Evolutionary conservation across 2,888 invertebrate genomes (phyloP).

Genomic region (Eucera pruinosa): DNA sequence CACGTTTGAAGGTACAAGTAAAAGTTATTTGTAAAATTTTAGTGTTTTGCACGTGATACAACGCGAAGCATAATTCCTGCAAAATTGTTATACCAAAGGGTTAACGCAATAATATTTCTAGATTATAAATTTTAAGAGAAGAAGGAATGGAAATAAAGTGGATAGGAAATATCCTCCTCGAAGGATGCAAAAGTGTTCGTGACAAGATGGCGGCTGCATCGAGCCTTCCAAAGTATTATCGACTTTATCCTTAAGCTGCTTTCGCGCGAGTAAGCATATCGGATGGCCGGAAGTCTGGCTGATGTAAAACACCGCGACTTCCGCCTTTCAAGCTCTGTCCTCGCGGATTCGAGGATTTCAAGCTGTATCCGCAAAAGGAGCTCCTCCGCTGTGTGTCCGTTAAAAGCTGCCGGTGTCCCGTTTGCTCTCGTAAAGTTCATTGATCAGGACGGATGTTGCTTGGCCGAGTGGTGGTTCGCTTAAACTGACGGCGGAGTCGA

Average conservation of each 20-base stretch:
- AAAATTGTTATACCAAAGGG: too few species aligned
- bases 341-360: conserved; percentile 21
- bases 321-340: not conserved
- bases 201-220: conserved; percentile 22
- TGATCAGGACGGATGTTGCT: conserved; percentile 39
- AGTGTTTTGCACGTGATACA: too few species aligned
- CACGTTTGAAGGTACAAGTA: too few species aligned
- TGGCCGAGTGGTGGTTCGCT: not conserved
- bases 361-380: conserved; percentile 11
- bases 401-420: conserved; percentile 12
- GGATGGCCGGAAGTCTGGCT: conserved; percentile 34
- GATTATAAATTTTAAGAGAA: not conserved
- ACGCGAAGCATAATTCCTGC: too few species aligned
- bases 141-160: conserved; percentile 12
- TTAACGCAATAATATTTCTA: too few species aligned
- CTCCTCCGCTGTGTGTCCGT: conserved; percentile 21
- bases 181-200: conserved; percentile 9
- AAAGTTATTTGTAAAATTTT: too few species aligned
- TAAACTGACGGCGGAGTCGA: conserved; percentile 15
- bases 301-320: conserved; percentile 55
- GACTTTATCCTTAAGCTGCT: conserved; percentile 52
- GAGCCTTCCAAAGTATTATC: conserved; percentile 43
- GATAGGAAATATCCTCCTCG: conserved; percentile 31
- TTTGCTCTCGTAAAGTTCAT: conserved; percentile 15
- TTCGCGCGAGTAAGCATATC: conserved; percentile 54